A percentile compares a stretch with the other conserved stretches of the same genome.
Evolutionary conservation across 2,113 vertebrate genomes (phyloP).

Genomic region (Sebastes fasciatus): DNA sequence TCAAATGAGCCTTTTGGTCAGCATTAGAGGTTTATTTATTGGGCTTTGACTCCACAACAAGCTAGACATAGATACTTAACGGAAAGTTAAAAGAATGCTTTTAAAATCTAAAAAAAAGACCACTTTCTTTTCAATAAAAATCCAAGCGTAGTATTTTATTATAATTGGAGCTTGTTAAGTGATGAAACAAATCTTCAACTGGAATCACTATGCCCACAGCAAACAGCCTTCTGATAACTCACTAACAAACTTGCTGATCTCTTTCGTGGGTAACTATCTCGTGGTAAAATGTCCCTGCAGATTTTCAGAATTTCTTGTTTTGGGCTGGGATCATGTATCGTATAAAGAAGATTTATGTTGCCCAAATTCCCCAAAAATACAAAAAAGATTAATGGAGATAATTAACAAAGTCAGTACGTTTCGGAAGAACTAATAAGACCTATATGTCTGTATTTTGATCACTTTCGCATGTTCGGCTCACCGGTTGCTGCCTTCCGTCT

Average conservation of each 20-base stretch:
- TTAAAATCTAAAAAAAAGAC: neutral
- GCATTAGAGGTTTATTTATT: neutral
- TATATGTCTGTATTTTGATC: neutral
- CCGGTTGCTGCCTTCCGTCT: too few species aligned
- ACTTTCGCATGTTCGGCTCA: too few species aligned
- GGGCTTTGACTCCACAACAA: neutral
- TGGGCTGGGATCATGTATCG: neutral
- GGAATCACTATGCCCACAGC: neutral
- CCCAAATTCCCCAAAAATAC: neutral
- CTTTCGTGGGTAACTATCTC: neutral
- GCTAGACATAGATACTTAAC: neutral
- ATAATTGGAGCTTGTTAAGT: neutral
- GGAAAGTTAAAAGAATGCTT: too few species aligned
- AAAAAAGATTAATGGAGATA: neutral
- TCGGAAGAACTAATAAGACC: neutral
- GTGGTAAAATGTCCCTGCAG: neutral
- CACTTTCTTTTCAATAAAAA: neutral
- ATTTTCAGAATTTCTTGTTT: neutral
- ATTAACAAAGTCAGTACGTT: neutral
- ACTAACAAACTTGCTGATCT: neutral
- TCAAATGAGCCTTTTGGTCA: slow-evolving; percentile 7
- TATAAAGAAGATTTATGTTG: neutral
- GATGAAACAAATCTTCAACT: neutral
- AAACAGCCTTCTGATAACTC: neutral
- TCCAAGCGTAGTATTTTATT: neutral